Percentiles rank a stretch among this genome's conserved stretches.
These are phyloP conservation scores for Saguinus imperator DNA, from an alignment of 2,113 vertebrate genomes.

Conservation along the genomic window DNA sequence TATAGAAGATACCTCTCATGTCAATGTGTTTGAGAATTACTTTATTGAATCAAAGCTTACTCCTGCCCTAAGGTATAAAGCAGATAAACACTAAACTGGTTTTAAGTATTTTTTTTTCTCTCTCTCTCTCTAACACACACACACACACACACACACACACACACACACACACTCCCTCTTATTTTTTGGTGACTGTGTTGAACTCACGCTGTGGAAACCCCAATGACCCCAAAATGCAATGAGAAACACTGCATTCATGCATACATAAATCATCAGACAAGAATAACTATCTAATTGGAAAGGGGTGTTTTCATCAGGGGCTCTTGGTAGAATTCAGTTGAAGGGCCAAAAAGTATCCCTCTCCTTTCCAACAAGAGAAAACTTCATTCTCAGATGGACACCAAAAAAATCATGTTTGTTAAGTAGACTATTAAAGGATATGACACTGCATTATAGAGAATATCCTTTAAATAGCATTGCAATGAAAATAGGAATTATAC, in stretches of 20 bases:
- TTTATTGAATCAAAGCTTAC: neutral
- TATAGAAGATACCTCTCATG: neutral
- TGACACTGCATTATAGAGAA: neutral
- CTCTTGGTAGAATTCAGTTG: neutral
- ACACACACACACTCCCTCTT: neutral
- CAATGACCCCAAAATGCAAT: neutral
- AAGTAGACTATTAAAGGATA: neutral
- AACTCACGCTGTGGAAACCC: neutral
- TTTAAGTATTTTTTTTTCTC: too few species aligned
- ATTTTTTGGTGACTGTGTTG: neutral
- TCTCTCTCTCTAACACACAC: neutral
- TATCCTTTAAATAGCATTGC: neutral
- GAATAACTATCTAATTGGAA: neutral
- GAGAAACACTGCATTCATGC: neutral
- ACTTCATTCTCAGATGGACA: neutral
- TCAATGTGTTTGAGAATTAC: neutral
- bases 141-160: neutral
- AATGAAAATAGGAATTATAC: neutral
- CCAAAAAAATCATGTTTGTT: neutral
- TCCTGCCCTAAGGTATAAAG: neutral
- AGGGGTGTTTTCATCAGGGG: neutral
- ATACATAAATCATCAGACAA: neutral
- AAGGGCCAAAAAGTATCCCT: neutral
- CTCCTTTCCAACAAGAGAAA: neutral
- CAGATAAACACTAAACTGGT: neutral